phyloP scores from a whole-genome alignment of 2,113 vertebrate species.

The Turnix velox region DNA sequence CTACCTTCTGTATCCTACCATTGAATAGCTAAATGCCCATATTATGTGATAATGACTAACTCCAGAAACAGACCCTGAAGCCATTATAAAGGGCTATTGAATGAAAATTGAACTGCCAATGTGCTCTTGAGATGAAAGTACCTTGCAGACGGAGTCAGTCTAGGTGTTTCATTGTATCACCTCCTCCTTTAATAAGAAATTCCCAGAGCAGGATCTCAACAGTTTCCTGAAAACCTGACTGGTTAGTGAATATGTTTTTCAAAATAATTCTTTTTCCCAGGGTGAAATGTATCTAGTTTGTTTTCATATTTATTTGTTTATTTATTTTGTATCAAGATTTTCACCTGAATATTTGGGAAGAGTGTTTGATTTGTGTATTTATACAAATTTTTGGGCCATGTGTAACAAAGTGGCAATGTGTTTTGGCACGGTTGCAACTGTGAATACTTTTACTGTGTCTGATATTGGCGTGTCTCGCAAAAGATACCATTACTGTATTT shows the following conservation, averaged over 20 bases:
- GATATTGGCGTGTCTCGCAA: neutral
- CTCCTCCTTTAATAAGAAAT: neutral
- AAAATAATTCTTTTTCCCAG: neutral
- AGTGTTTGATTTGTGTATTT: neutral
- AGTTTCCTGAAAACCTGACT: neutral
- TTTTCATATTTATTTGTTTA: neutral
- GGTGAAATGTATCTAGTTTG: neutral
- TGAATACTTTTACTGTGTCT: neutral
- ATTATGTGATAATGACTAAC: neutral
- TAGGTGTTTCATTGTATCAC: neutral
- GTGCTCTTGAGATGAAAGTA: neutral
- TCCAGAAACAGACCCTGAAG: neutral
- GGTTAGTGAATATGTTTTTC: neutral
- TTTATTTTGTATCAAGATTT: neutral
- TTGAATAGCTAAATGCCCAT: neutral
- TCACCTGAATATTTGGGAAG: neutral
- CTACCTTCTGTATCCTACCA: neutral
- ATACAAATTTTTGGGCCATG: fast-evolving
- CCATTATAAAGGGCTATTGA: neutral
- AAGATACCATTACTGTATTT: neutral
- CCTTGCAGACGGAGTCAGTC: neutral
- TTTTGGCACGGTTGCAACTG: neutral
- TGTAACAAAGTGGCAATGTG: neutral
- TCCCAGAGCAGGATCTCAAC: neutral
- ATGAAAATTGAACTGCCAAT: neutral